Percentiles rank a stretch among this genome's conserved stretches.
phyloP scores from a whole-genome alignment of 2,888 invertebrate species.

The Polydrusus cervinus region DNA sequence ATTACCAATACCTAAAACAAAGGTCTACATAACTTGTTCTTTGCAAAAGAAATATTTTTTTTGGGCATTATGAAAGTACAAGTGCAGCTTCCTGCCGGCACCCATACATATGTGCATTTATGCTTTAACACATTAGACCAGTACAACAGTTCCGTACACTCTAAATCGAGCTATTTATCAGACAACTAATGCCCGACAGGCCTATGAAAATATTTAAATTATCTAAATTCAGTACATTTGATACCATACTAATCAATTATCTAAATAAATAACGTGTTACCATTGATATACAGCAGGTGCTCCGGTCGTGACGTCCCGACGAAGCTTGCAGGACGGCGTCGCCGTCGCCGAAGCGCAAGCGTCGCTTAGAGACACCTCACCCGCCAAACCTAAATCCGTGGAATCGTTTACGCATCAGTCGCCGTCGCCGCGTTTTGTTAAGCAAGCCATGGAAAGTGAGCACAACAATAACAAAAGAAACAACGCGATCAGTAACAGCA shows the following conservation, averaged over 20 bases:
- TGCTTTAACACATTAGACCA: too few relatives aligned
- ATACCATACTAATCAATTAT: constrained; percentile 17
- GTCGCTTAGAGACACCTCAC: constrained; percentile 64
- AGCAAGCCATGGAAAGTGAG: constrained; percentile 59
- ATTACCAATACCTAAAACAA: too few relatives aligned
- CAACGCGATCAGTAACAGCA: constrained; percentile 51
- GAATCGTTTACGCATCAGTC: constrained; percentile 30
- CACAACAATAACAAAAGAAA: constrained; percentile 52
- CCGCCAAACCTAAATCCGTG: constrained; percentile 49
- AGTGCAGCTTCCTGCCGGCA: too few relatives aligned
- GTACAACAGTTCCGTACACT: too few relatives aligned
- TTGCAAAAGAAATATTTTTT: too few relatives aligned
- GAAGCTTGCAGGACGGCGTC: constrained; percentile 44
- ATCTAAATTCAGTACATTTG: constrained; percentile 24
- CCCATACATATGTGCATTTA: too few relatives aligned
- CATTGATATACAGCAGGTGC: constrained; percentile 66
- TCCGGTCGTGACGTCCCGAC: constrained; percentile 66
- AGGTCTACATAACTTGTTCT: too few relatives aligned
- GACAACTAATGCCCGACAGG: background rate
- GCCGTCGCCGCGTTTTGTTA: constrained; percentile 41
- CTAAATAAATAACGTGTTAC: constrained; percentile 40
- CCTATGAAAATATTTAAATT: background rate
- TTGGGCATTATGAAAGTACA: too few relatives aligned
- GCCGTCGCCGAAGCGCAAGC: constrained; percentile 63
- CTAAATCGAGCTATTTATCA: constrained; percentile 1